Conservation (phyloP, 2,797 vertebrate genomes). For the Amphiprion clarkii region DNA sequence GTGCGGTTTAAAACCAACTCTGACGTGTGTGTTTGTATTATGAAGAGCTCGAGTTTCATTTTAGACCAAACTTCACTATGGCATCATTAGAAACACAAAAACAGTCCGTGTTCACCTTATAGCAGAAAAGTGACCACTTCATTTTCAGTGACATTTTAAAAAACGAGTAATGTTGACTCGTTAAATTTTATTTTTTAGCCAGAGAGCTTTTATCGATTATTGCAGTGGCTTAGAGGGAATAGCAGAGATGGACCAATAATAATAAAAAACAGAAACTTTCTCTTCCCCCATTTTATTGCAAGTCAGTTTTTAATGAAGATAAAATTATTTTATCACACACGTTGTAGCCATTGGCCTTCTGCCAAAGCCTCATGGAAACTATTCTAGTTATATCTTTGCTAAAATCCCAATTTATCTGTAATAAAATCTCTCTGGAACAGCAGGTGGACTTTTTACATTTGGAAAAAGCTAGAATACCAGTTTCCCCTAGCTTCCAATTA, state of each 20-base stretch:
- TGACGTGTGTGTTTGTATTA: background rate
- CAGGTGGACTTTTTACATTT: background rate
- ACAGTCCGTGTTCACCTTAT: background rate
- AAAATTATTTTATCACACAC: background rate
- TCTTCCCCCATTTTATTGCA: background rate
- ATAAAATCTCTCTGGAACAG: background rate
- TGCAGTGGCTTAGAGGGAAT: background rate
- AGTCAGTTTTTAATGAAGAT: slow-evolving; percentile 30
- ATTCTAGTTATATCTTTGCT: background rate
- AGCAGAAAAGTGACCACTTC: background rate
- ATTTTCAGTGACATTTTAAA: no score
- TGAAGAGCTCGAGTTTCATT: background rate
- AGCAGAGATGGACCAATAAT: background rate
- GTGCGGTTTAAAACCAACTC: background rate
- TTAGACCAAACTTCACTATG: background rate
- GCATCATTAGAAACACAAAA: background rate
- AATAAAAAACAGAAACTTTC: slow-evolving; percentile 10
- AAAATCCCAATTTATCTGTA: background rate
- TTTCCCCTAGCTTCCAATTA: background rate
- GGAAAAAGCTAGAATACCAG: background rate
- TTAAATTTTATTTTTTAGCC: background rate
- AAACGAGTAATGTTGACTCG: background rate
- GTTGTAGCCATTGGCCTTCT: background rate
- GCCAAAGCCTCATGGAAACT: slow-evolving; percentile 7
- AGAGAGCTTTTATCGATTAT: background rate